These are phyloP conservation scores for Melanocharis versteri DNA, from an alignment of 2,113 vertebrate species.

Conservation along the genomic window DNA sequence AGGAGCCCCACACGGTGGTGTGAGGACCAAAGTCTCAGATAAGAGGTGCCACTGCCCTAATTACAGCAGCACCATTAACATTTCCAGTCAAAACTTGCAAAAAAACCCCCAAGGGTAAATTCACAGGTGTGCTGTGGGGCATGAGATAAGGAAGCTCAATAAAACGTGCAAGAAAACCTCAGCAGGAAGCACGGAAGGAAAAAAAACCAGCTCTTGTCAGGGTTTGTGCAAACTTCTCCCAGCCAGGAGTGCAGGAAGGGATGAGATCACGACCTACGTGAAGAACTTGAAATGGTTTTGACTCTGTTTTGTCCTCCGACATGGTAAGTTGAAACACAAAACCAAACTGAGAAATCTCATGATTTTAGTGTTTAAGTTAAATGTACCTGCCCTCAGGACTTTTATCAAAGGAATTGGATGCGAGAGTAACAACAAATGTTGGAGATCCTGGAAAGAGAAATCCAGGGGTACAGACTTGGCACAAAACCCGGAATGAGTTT, in stretches of 20 bases:
- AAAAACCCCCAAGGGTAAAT: neutral
- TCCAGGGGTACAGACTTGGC: neutral
- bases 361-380: neutral
- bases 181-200: neutral
- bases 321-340: neutral
- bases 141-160: neutral
- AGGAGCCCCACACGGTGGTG: fast-evolving
- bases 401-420: neutral
- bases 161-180: neutral
- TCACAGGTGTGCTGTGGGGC: neutral
- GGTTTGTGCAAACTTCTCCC: neutral
- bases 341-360: neutral
- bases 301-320: neutral
- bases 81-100: neutral
- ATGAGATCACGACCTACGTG: neutral
- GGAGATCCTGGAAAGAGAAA: neutral
- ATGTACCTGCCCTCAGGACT: neutral
- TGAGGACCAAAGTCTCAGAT: neutral
- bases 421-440: neutral
- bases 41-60: neutral
- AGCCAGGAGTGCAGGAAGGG: neutral
- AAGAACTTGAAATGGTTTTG: neutral
- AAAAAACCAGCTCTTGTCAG: neutral
- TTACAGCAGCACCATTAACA: neutral
- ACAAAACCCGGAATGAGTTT: neutral